phyloP scores from a whole-genome alignment of 2,113 vertebrate species.

The Syrrhaptes paradoxus region DNA sequence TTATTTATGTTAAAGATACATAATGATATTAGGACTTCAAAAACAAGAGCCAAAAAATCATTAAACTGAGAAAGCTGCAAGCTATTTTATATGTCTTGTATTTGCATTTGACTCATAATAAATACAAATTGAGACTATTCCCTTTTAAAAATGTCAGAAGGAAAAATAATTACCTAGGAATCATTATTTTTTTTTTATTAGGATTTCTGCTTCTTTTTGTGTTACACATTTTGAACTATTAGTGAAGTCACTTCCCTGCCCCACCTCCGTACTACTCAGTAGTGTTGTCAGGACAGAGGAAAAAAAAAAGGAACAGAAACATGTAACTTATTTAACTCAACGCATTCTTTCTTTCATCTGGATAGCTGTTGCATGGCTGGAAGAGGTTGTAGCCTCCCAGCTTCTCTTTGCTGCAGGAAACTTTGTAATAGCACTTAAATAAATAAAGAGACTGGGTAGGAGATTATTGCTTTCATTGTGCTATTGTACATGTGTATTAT shows the following conservation, averaged over 20 bases:
- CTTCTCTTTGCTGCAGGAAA: slow-evolving; percentile 87
- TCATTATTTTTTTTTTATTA: not conserved
- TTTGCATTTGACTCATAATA: slow-evolving; percentile 29
- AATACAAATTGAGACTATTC: not conserved
- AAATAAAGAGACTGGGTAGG: slow-evolving; percentile 88
- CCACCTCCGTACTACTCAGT: not conserved
- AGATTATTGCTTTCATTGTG: slow-evolving; percentile 95
- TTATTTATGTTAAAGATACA: slow-evolving; percentile 47
- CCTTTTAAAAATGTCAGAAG: not conserved
- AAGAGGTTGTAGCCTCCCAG: slow-evolving; percentile 64
- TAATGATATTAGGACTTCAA: slow-evolving; percentile 9
- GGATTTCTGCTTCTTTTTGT: not conserved
- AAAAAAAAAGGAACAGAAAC: not conserved
- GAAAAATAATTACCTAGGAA: slow-evolving; percentile 16
- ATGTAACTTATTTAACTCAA: not conserved
- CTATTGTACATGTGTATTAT: slow-evolving; percentile 86
- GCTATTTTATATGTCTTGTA: not conserved
- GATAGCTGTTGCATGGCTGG: not conserved
- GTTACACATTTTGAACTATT: not conserved
- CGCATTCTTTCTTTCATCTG: not conserved
- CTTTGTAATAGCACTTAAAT: slow-evolving; percentile 87
- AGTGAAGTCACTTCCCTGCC: not conserved
- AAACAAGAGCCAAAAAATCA: slow-evolving; percentile 3
- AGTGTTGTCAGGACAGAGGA: not conserved
- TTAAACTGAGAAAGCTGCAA: slow-evolving; percentile 13